A percentile compares a stretch with the other conserved stretches of the same genome.
Conservation (phyloP, 2,797 vertebrate species). For the Gobionotothen gibberifrons region DNA sequence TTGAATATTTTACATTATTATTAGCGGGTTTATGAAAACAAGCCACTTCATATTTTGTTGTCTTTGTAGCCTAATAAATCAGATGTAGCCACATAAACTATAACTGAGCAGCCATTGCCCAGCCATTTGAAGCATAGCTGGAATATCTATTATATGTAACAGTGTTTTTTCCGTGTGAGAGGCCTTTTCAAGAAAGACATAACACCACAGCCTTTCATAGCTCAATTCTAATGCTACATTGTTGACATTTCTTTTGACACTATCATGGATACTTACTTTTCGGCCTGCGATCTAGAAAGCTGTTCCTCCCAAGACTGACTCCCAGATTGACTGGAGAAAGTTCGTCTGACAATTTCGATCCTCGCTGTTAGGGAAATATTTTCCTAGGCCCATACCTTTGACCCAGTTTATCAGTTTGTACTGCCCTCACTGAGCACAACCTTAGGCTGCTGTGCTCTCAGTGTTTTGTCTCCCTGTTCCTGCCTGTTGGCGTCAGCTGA, state of each 20-base stretch:
- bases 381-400: too few species aligned
- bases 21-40: slow-evolving; percentile 3
- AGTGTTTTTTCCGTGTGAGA: slow-evolving; percentile 47
- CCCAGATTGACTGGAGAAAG: background rate
- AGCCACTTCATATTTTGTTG: slow-evolving; percentile 2
- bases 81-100: slow-evolving; percentile 11
- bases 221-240: too few species aligned
- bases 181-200: slow-evolving; percentile 14
- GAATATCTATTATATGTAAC: slow-evolving; percentile 16
- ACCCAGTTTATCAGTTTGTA: too few species aligned
- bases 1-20: slow-evolving; percentile 2
- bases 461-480: too few species aligned
- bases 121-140: background rate
- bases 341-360: background rate
- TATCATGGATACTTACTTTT: background rate
- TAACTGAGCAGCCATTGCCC: background rate
- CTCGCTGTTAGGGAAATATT: too few species aligned
- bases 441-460: too few species aligned
- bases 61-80: slow-evolving; percentile 2
- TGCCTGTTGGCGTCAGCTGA: too few species aligned
- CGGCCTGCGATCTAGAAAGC: background rate
- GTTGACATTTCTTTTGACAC: background rate
- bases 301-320: slow-evolving; percentile 1
- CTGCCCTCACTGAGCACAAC: too few species aligned
- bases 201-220: too few species aligned